phyloP scores from a whole-genome alignment of 2,113 vertebrate genomes.

The Nerophis lumbriciformis region DNA sequence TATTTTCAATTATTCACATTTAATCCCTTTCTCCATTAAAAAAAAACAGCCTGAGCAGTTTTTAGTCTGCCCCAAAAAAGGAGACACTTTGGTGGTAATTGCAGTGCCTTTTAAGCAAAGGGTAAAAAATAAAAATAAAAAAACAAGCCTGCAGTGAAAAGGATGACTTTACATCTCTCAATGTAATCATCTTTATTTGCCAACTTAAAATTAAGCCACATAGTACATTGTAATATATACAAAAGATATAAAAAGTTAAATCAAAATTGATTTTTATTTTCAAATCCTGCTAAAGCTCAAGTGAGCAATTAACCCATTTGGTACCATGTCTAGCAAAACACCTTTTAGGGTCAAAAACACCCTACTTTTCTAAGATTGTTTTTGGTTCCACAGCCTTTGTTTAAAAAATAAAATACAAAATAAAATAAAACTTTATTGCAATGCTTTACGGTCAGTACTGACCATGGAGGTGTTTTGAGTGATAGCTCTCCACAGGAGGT shows the following conservation, averaged over 20 bases:
- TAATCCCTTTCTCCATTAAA: slow-evolving; percentile 33
- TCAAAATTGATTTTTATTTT: slow-evolving; percentile 44
- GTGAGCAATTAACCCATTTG: slow-evolving; percentile 35
- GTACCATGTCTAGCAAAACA: slow-evolving; percentile 21
- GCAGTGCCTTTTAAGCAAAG: not conserved
- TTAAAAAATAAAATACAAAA: slow-evolving; percentile 27
- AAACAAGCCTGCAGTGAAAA: slow-evolving; percentile 45
- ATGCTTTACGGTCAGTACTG: slow-evolving; percentile 45
- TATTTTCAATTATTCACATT: slow-evolving; percentile 56
- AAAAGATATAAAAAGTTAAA: slow-evolving; percentile 60
- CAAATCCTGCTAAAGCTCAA: slow-evolving; percentile 38
- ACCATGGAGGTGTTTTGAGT: slow-evolving; percentile 46
- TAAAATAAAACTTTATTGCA: slow-evolving; percentile 37
- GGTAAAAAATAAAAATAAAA: slow-evolving; percentile 16
- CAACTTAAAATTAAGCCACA: slow-evolving; percentile 54
- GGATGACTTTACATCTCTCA: slow-evolving; percentile 32
- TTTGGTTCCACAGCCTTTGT: slow-evolving; percentile 41
- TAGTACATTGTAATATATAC: slow-evolving; percentile 58
- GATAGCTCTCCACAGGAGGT: slow-evolving; percentile 66
- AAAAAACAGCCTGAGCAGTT: slow-evolving; percentile 21
- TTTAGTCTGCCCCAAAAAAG: slow-evolving; percentile 23
- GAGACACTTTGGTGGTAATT: slow-evolving; percentile 21
- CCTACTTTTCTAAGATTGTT: slow-evolving; percentile 30
- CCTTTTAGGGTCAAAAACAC: slow-evolving; percentile 34
- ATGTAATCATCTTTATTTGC: slow-evolving; percentile 45